Evolutionary conservation across 2,113 vertebrate species (phyloP), one percentile per base, ranked within the genome.

Genomic region (Alces alces): DNA sequence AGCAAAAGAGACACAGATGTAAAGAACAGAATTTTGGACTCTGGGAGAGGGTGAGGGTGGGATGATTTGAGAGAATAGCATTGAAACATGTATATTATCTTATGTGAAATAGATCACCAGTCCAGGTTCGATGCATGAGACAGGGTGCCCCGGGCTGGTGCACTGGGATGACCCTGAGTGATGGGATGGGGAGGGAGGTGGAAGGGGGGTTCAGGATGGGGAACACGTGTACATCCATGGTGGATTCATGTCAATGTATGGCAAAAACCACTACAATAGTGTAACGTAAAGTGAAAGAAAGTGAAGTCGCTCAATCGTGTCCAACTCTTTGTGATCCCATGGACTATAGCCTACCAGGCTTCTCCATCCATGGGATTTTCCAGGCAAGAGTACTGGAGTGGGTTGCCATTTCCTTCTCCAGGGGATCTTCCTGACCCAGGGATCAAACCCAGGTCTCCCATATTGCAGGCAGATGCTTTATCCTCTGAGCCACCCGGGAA

Each of bases 221-320:
- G 9, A 70, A n/a, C 66, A 12, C 66, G 39, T 11, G 9, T 39
- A 70, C 19, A 70, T n/a, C 9, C n/a, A 70, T 12, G 66, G 19
- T 5, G 21, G n/a, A 70, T 70, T 21, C 10, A 39, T 0, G 5
- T 70, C n/a, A 70, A 70, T 70, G 19, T 70, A 70, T 1, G 5
- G 66, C 66, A 70, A 23, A 70, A 36, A 21, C n/a, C 66, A 70
- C n/a, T 39, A 23, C 64, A 70, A 70, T 36, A 39, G 12, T 23
- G 19, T 70, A 70, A 36, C 10, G 17, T 66, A 36, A 36, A 70
- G n/a, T 36, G n/a, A 70, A 70, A 70, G n/a, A 70, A 36, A 70
- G 4, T 70, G n/a, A 70, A 70, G 19, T 70, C 2, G 0, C 5
- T 70, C 9, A 39, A 19, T 23, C 2, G 0, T 23, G n/a, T 70